These are phyloP conservation scores for Drosophila pseudoananassae DNA, from an alignment of 1,140 invertebrate species.

Conservation along the genomic window DNA sequence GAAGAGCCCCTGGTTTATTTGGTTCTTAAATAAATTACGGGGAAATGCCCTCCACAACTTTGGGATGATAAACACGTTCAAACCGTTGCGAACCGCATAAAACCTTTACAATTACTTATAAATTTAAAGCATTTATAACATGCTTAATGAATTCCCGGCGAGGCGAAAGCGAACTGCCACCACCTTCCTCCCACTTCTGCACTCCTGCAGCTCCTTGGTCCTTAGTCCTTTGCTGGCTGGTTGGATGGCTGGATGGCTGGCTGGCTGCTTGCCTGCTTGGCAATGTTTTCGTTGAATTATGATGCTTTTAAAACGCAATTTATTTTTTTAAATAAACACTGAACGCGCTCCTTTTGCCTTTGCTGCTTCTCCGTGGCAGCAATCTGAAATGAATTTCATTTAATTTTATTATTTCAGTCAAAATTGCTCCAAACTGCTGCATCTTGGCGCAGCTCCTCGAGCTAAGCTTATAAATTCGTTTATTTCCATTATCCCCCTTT, in stretches of 20 bases:
- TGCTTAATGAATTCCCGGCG: slow-evolving; percentile 78
- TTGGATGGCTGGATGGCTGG: slow-evolving; percentile 10
- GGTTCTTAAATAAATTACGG: slow-evolving; percentile 71
- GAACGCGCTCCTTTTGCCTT: slow-evolving; percentile 9
- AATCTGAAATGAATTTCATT: slow-evolving; percentile 79
- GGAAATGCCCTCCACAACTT: slow-evolving; percentile 35
- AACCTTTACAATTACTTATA: slow-evolving; percentile 81
- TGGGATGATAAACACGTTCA: slow-evolving; percentile 77
- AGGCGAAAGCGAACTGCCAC: slow-evolving; percentile 35
- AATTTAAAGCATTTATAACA: slow-evolving; percentile 78
- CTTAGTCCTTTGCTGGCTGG: slow-evolving; percentile 20
- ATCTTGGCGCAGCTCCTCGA: slow-evolving; percentile 28
- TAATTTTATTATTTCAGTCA: slow-evolving; percentile 80
- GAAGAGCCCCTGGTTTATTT: slow-evolving; percentile 52
- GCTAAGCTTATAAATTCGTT: slow-evolving; percentile 71
- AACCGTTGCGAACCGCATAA: slow-evolving; percentile 67
- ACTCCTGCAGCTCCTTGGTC: slow-evolving; percentile 6
- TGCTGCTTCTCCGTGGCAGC: slow-evolving; percentile 46
- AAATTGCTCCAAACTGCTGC: slow-evolving; percentile 56
- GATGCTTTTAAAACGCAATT: slow-evolving; percentile 81
- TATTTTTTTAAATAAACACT: slow-evolving; percentile 80
- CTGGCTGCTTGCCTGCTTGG: slow-evolving; percentile 36
- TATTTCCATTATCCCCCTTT: slow-evolving; percentile 56
- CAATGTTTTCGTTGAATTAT: slow-evolving; percentile 80
- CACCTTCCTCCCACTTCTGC: neutral